Conservation (phyloP, 2,888 invertebrate species). For the Metacarcinus magister region DNA sequence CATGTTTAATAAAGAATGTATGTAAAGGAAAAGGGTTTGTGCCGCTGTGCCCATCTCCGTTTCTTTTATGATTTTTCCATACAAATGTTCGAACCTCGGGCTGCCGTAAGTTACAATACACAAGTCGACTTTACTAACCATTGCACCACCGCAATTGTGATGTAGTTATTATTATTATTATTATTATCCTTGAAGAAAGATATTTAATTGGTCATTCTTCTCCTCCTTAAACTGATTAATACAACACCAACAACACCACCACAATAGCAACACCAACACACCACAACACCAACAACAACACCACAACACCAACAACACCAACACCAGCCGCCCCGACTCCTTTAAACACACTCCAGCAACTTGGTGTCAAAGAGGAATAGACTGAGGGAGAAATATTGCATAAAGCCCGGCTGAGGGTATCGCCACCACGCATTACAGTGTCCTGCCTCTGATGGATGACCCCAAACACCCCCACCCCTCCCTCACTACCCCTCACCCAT, state of each 20-base stretch:
- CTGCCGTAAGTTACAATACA: no score
- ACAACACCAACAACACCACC: not conserved
- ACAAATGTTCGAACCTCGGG: no score
- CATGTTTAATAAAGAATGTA: no score
- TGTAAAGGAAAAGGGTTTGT: no score
- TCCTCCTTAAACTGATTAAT: not conserved
- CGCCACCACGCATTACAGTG: constrained; percentile 57
- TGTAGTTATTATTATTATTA: no score
- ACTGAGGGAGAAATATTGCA: constrained; percentile 67
- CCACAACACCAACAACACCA: not conserved
- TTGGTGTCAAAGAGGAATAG: constrained; percentile 71
- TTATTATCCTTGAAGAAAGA: no score
- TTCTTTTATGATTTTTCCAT: no score
- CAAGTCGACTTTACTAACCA: no score
- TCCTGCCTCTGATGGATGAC: constrained; percentile 65
- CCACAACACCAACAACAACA: not conserved
- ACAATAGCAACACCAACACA: not conserved
- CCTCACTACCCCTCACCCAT: not conserved
- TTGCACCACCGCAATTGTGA: no score
- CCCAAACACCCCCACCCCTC: not conserved
- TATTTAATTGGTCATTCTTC: no score
- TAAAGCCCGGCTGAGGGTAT: constrained; percentile 47
- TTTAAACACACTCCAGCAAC: constrained; percentile 51
- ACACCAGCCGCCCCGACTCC: not conserved
- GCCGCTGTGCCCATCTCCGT: no score